These are phyloP conservation scores for Anomalospiza imberbis DNA, from an alignment of 2,797 vertebrate genomes.

Conservation along the genomic window DNA sequence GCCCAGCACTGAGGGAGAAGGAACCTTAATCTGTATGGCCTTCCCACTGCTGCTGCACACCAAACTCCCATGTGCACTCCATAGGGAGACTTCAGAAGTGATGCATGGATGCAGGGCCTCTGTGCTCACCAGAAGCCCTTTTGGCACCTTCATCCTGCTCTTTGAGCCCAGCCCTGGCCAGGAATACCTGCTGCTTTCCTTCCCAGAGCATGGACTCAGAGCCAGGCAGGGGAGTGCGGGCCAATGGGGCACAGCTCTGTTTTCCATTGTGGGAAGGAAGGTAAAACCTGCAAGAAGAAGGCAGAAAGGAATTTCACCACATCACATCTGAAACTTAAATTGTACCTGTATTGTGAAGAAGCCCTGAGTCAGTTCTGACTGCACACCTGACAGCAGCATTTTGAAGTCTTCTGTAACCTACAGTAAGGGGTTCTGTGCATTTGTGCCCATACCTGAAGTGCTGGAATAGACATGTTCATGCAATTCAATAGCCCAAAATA, in stretches of 20 bases:
- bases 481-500: background rate
- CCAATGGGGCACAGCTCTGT: too few relatives aligned
- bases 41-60: background rate
- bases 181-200: background rate
- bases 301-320: background rate
- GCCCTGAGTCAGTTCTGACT: background rate
- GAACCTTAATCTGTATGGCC: background rate
- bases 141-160: background rate
- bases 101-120: background rate
- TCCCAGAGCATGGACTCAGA: rapidly evolving
- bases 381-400: background rate
- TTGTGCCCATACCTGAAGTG: background rate
- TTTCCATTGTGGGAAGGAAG: background rate
- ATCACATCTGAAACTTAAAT: background rate
- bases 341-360: background rate
- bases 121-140: background rate
- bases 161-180: rapidly evolving
- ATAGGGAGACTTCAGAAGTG: background rate
- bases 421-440: background rate
- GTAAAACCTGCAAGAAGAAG: background rate
- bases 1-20: background rate
- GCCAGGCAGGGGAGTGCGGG: background rate
- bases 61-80: background rate
- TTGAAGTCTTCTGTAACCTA: background rate
- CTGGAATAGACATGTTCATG: background rate